A percentile compares a stretch with the other conserved stretches of the same genome.
phyloP scores from a whole-genome alignment of 2,113 vertebrate genomes.

The Struthio camelus region DNA sequence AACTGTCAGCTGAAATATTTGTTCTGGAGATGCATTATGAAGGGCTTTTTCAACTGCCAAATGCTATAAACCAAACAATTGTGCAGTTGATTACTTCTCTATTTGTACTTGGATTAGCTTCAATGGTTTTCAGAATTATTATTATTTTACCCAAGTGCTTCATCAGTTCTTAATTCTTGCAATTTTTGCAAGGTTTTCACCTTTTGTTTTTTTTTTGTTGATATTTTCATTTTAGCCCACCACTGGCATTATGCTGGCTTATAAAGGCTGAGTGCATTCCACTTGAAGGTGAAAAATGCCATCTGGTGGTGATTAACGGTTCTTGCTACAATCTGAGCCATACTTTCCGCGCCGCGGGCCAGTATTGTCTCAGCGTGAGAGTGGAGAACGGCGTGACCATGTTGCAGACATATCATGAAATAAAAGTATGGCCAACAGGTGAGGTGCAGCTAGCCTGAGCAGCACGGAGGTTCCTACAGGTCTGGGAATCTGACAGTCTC shows the following conservation, averaged over 20 bases:
- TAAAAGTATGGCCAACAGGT: slow-evolving; percentile 82
- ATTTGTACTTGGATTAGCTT: neutral
- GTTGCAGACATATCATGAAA: slow-evolving; percentile 80
- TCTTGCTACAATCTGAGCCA: slow-evolving; percentile 82
- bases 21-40: neutral
- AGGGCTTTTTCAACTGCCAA: neutral
- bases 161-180: neutral
- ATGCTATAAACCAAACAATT: neutral
- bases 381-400: slow-evolving; percentile 80
- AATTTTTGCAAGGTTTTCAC: neutral
- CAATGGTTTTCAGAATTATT: neutral
- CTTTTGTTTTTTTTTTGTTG: neutral
- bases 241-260: slow-evolving; percentile 85
- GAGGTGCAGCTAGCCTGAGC: neutral
- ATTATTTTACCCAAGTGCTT: neutral
- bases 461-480: fast-evolving
- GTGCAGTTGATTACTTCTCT: neutral
- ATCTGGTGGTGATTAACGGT: slow-evolving; percentile 73
- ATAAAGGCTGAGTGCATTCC: slow-evolving; percentile 81
- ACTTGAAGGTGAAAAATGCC: slow-evolving; percentile 74
- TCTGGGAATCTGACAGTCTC: neutral
- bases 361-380: slow-evolving; percentile 85
- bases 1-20: neutral
- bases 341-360: slow-evolving; percentile 77
- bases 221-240: slow-evolving; percentile 72